A percentile compares a stretch with the other conserved stretches of the same genome.
Evolutionary conservation across 2,888 invertebrate species (phyloP).

Genomic region (Drosophila rellima): DNA sequence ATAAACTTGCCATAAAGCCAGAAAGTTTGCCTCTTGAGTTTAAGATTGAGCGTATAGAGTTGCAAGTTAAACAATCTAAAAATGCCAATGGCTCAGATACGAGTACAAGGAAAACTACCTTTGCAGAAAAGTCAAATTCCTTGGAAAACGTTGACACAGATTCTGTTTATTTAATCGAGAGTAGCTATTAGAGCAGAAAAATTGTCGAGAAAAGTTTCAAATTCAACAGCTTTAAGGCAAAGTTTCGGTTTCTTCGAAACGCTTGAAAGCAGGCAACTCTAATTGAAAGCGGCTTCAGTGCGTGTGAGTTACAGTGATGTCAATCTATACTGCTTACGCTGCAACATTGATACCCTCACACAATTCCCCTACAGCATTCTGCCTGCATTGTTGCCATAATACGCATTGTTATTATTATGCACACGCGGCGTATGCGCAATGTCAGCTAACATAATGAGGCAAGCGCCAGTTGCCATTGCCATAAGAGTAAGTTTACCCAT

Average conservation of each 20-base stretch:
- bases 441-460: conserved; percentile 37
- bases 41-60: conserved; percentile 11
- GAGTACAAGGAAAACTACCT: conserved; percentile 12
- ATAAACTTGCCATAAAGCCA: conserved; percentile 36
- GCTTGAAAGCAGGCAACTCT: neutral
- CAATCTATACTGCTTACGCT: neutral
- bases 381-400: conserved; percentile 38
- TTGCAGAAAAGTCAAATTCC: neutral
- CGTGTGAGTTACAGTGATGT: conserved; percentile 16
- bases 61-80: conserved; percentile 15
- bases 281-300: conserved; percentile 24
- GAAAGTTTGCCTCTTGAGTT: conserved; percentile 18
- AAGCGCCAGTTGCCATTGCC: conserved; percentile 41
- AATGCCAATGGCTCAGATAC: conserved; percentile 12
- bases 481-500: conserved; percentile 18
- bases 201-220: conserved; percentile 12
- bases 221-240: conserved; percentile 4
- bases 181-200: conserved; percentile 14
- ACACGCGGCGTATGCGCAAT: conserved; percentile 63
- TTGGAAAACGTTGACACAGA: conserved; percentile 9
- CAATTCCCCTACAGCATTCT: neutral
- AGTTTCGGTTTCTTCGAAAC: neutral
- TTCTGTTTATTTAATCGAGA: conserved; percentile 18
- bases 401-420: conserved; percentile 60
- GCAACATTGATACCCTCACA: conserved; percentile 12